Evolutionary conservation across 2,113 vertebrate genomes (phyloP).

Genomic region (Neolamprologus fasciatus): DNA sequence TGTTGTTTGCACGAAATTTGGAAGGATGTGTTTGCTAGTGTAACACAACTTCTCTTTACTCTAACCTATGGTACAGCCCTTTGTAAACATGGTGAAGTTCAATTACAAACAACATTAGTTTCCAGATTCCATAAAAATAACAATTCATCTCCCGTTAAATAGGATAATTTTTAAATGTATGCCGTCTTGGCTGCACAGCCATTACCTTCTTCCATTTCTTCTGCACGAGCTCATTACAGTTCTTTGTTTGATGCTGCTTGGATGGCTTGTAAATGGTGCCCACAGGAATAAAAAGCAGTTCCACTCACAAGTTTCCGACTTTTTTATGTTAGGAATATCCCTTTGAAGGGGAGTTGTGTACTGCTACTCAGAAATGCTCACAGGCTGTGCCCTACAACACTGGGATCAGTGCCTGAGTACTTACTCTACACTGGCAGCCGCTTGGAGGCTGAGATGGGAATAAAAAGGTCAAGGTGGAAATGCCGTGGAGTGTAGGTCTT

Average conservation of each 20-base stretch:
- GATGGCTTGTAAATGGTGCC: constrained; percentile 35
- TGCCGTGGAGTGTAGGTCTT: background rate
- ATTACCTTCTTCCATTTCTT: constrained; percentile 37
- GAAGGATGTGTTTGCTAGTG: background rate
- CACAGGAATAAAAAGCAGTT: constrained; percentile 34
- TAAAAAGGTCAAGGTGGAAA: constrained; percentile 23
- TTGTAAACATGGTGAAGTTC: constrained; percentile 7
- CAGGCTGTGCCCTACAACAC: background rate
- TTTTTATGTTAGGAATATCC: background rate
- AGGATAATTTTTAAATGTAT: constrained; percentile 13
- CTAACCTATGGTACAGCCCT: background rate
- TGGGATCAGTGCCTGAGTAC: background rate
- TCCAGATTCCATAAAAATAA: constrained; percentile 35
- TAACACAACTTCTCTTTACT: background rate
- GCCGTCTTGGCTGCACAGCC: background rate
- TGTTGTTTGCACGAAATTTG: background rate
- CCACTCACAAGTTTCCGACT: background rate
- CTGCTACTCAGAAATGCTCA: background rate
- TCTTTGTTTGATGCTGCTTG: constrained; percentile 14
- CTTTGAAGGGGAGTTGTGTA: background rate
- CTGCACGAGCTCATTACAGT: constrained; percentile 39
- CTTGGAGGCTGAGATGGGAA: background rate
- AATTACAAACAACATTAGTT: constrained; percentile 32
- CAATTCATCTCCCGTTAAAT: constrained; percentile 43
- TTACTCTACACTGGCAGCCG: background rate